A percentile compares a stretch with the other conserved stretches of the same genome.
Conservation (phyloP, 30 jellyfish, hydroid and myxozoan genomes). For the Catostylus mosaicus region DNA sequence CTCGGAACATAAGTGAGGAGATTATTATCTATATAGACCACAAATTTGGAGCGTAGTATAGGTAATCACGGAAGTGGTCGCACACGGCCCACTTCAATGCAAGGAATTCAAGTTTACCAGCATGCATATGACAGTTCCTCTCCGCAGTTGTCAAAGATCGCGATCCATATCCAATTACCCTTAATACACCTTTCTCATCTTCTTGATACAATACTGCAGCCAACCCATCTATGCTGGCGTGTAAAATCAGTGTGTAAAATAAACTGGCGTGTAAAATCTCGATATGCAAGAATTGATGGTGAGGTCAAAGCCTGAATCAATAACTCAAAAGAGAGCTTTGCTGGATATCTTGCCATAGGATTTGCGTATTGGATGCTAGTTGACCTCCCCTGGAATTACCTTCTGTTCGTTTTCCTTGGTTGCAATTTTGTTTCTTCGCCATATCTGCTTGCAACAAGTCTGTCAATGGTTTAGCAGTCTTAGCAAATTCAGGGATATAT, state of each 20-base stretch:
- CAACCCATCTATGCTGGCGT: conserved; percentile 43
- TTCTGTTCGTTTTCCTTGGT: conserved; percentile 21
- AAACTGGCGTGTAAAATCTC: conserved; percentile 22
- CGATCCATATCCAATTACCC: conserved; percentile 47
- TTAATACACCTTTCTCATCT: conserved; percentile 10
- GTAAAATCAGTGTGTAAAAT: conserved; percentile 60
- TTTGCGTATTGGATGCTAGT: conserved; percentile 12
- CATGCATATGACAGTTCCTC: conserved; percentile 52
- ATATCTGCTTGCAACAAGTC: conserved; percentile 36
- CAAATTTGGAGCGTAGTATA: conserved; percentile 54
- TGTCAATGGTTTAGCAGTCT: conserved; percentile 55
- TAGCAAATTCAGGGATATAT: conserved; percentile 48
- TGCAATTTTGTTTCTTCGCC: background rate
- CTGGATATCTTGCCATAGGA: conserved; percentile 31
- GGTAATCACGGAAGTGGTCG: conserved; percentile 49
- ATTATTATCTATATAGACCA: conserved; percentile 42
- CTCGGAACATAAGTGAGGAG: conserved; percentile 64
- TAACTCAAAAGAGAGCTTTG: conserved; percentile 4
- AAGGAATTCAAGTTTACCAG: conserved; percentile 65
- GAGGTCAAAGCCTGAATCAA: conserved; percentile 7
- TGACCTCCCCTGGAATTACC: conserved; percentile 19
- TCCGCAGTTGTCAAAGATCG: conserved; percentile 43
- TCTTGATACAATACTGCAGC: conserved; percentile 53
- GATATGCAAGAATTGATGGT: conserved; percentile 61
- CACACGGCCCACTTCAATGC: conserved; percentile 66